phyloP scores from a whole-genome alignment of 2,113 vertebrate genomes.

The Pelodiscus sinensis region DNA sequence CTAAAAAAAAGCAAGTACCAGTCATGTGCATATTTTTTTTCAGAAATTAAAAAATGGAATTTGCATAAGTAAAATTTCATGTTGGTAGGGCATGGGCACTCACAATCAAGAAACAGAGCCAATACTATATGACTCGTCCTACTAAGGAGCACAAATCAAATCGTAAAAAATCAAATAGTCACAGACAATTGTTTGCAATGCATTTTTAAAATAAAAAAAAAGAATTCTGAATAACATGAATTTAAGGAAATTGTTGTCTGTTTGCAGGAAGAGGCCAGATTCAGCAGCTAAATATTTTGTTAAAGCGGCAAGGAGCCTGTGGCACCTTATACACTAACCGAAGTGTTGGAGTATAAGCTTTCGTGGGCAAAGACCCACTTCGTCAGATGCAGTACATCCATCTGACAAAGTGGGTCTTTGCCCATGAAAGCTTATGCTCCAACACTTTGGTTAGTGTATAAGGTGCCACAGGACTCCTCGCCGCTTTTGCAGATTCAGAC shows the following conservation, averaged over 20 bases:
- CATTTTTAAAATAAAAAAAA: neutral
- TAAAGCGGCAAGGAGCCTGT: no score
- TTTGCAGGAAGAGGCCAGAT: neutral
- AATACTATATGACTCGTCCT: neutral
- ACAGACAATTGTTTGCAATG: rapidly evolving
- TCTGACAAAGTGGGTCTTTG: no score
- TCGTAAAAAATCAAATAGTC: neutral
- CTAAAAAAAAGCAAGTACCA: neutral
- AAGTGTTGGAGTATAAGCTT: no score
- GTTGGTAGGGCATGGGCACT: rapidly evolving
- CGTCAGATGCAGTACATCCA: no score
- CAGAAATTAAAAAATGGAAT: neutral
- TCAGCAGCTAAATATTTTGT: neutral
- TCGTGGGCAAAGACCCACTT: no score
- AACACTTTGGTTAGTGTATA: no score
- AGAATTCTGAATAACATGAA: neutral
- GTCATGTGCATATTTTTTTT: neutral
- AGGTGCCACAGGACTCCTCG: no score
- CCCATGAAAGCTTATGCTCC: no score
- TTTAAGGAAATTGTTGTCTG: neutral
- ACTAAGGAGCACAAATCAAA: neutral
- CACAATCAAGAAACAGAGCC: neutral
- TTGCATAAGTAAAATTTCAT: neutral
- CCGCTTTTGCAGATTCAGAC: no score
- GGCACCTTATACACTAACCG: no score